These are phyloP conservation scores for Tragulus kanchil DNA, from an alignment of 2,113 vertebrate species.

Conservation along the genomic window DNA sequence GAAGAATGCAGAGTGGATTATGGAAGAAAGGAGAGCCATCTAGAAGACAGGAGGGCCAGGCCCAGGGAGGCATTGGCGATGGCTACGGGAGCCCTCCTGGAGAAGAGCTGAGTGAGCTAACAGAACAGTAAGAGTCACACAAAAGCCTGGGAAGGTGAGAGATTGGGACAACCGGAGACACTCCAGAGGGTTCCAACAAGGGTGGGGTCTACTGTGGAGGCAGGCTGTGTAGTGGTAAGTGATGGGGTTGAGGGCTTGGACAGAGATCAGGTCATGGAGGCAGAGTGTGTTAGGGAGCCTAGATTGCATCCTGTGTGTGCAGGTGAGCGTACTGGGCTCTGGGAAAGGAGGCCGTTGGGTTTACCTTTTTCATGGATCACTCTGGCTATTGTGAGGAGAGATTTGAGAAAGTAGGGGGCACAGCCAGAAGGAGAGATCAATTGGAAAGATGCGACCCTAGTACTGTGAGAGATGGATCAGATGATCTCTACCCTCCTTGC, in stretches of 20 bases:
- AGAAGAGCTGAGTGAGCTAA: neutral
- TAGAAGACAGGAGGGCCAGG: neutral
- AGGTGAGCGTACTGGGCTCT: neutral
- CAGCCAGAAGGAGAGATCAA: neutral
- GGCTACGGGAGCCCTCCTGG: neutral
- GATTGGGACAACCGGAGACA: neutral
- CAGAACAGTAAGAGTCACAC: neutral
- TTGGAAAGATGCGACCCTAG: neutral
- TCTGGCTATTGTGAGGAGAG: neutral
- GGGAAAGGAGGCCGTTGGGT: neutral
- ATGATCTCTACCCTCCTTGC: neutral
- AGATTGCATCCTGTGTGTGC: accelerated
- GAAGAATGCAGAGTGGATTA: neutral
- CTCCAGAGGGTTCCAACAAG: neutral
- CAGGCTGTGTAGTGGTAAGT: neutral
- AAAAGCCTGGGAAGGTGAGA: neutral
- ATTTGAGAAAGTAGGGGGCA: neutral
- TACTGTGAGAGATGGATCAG: neutral
- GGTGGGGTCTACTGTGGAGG: neutral
- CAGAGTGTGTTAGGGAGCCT: neutral
- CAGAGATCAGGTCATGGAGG: neutral
- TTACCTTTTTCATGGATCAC: neutral
- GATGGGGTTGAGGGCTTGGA: neutral
- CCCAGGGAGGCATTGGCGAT: neutral
- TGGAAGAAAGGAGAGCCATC: neutral